phyloP scores from a whole-genome alignment of 2,113 vertebrate genomes.

The Stigmatopora nigra region DNA sequence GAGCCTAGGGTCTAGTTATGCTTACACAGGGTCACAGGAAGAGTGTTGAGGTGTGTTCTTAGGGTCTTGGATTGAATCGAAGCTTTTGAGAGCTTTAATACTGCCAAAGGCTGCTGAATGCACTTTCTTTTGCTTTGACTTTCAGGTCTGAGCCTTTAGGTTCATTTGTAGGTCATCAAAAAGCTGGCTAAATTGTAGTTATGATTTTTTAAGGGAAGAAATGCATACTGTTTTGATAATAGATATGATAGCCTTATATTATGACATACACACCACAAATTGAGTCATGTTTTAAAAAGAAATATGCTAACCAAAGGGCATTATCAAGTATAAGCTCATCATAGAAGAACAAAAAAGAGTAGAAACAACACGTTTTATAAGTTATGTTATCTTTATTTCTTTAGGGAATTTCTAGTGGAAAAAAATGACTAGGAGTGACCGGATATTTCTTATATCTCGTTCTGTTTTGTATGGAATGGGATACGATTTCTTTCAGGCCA shows the following conservation, averaged over 20 bases:
- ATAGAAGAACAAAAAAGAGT: too few relatives aligned
- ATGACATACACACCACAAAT: too few relatives aligned
- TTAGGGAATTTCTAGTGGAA: too few relatives aligned
- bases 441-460: neutral
- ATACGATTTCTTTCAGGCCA: conserved; percentile 12
- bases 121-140: conserved; percentile 50
- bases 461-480: neutral
- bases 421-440: too few relatives aligned
- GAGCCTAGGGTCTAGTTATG: conserved; percentile 56
- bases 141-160: conserved; percentile 48
- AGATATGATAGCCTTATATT: too few relatives aligned
- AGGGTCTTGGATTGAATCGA: conserved; percentile 33
- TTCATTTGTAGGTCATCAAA: conserved; percentile 46
- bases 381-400: too few relatives aligned
- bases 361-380: too few relatives aligned
- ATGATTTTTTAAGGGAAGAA: too few relatives aligned
- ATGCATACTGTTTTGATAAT: too few relatives aligned
- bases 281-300: too few relatives aligned
- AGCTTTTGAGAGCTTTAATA: conserved; percentile 44
- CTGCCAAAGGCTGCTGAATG: conserved; percentile 59
- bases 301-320: too few relatives aligned
- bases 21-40: conserved; percentile 48
- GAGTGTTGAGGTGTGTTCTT: conserved; percentile 43
- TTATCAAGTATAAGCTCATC: too few relatives aligned
- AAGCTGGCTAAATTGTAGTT: conserved; percentile 32